These are phyloP conservation scores for Sorex maritimensis DNA, from an alignment of 2,797 vertebrate species.

Conservation along the genomic window DNA sequence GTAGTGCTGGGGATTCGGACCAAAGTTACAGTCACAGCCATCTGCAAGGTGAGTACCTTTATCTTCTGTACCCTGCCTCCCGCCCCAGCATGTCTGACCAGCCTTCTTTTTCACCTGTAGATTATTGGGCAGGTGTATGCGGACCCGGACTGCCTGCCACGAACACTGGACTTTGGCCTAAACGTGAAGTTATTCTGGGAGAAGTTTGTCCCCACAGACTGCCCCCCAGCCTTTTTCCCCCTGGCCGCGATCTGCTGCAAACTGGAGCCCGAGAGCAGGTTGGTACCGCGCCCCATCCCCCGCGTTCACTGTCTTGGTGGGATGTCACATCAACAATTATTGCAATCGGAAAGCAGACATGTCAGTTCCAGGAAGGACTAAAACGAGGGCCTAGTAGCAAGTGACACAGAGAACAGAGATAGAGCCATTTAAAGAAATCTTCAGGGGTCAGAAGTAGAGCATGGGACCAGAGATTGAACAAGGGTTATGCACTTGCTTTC, in stretches of 20 bases:
- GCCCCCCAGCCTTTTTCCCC: conserved; percentile 97
- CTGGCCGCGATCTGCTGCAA: conserved; percentile 97
- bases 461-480: too few relatives aligned
- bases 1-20: too few relatives aligned
- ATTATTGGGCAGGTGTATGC: conserved; percentile 98
- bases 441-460: too few relatives aligned
- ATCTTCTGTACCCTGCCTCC: not conserved
- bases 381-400: not conserved
- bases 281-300: not conserved
- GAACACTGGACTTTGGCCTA: conserved; percentile 97
- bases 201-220: conserved; percentile 97
- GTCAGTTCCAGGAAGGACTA: not conserved
- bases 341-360: not conserved
- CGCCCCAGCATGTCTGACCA: conserved; percentile 18
- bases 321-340: not conserved
- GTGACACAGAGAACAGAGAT: not conserved
- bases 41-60: too few relatives aligned
- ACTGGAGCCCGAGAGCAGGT: conserved; percentile 97
- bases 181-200: conserved; percentile 97
- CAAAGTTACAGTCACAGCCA: too few relatives aligned
- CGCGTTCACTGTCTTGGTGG: not conserved
- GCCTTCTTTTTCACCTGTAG: conserved; percentile 87
- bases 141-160: conserved; percentile 97
- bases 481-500: too few relatives aligned
- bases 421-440: not conserved